Evolutionary conservation across 2,113 vertebrate genomes (phyloP).

Genomic region (Paraplagusia blochii): DNA sequence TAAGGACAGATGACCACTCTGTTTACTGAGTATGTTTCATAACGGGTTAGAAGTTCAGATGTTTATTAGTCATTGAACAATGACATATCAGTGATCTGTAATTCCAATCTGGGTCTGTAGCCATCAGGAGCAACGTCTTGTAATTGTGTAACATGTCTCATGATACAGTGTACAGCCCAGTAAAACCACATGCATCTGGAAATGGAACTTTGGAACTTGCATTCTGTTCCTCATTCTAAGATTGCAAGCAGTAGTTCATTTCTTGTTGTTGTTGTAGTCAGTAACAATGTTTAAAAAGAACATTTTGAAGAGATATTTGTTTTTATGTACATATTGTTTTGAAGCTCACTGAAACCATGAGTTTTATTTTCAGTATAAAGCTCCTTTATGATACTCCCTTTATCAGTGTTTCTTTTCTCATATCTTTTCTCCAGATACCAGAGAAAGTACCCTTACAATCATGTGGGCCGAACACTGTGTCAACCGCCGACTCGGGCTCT

Average conservation of each 20-base stretch:
- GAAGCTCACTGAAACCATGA: too few relatives aligned
- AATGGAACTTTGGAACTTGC: not conserved
- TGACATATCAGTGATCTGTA: not conserved
- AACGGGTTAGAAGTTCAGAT: slow-evolving; percentile 7
- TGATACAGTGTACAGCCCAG: not conserved
- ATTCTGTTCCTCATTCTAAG: slow-evolving; percentile 44
- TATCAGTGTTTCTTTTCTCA: not conserved
- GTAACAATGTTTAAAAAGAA: too few relatives aligned
- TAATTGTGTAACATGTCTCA: slow-evolving; percentile 33
- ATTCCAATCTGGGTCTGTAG: slow-evolving; percentile 10
- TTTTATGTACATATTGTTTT: too few relatives aligned
- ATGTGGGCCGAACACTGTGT: slow-evolving; percentile 91
- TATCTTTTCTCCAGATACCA: slow-evolving; percentile 79
- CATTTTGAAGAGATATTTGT: too few relatives aligned
- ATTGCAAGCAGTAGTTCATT: too few relatives aligned
- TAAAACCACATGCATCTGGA: not conserved
- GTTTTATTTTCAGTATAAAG: too few relatives aligned
- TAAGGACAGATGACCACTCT: too few relatives aligned
- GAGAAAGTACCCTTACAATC: slow-evolving; percentile 91
- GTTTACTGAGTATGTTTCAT: not conserved
- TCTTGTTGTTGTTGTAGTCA: too few relatives aligned
- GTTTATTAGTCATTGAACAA: slow-evolving; percentile 6
- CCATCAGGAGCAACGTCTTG: not conserved
- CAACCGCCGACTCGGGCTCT: slow-evolving; percentile 84
- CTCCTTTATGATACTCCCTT: too few relatives aligned